A percentile compares a stretch with the other conserved stretches of the same genome.
Evolutionary conservation across 2,888 invertebrate genomes (phyloP).

Genomic region (Dicyrtomina minuta): DNA sequence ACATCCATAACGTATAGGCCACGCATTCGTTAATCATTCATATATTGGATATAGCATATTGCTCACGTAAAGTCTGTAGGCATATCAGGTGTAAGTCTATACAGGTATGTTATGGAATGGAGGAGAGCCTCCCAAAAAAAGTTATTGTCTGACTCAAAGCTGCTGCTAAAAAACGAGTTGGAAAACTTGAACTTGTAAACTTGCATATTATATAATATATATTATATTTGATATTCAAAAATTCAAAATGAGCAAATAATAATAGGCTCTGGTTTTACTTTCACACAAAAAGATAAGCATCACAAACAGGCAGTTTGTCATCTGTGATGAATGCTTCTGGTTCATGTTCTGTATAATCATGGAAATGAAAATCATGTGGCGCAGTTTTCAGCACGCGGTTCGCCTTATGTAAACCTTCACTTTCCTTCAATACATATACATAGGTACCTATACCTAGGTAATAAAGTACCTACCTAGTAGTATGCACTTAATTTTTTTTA

Average conservation of each 20-base stretch:
- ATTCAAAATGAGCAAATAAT: constrained; percentile 30
- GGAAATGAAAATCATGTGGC: not conserved
- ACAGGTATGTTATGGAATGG: not conserved
- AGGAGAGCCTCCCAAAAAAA: no score
- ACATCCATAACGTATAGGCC: no score
- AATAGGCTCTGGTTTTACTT: constrained; percentile 35
- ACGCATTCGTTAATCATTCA: no score
- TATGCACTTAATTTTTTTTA: no score
- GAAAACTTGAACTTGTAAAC: not conserved
- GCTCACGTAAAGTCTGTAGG: not conserved
- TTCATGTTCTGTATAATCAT: not conserved
- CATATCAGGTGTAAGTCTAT: not conserved
- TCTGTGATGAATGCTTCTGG: constrained; percentile 1
- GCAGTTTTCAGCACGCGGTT: no score
- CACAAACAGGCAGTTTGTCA: constrained; percentile 39
- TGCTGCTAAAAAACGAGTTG: constrained; percentile 14
- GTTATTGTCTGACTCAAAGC: no score
- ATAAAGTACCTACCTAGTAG: no score
- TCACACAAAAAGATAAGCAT: constrained; percentile 37
- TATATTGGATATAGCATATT: no score
- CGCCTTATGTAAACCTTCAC: no score
- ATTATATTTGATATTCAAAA: no score
- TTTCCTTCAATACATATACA: not conserved
- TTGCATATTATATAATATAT: no score
- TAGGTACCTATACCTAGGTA: no score